A percentile compares a stretch with the other conserved stretches of the same genome.
phyloP scores from a whole-genome alignment of 1,140 invertebrate genomes.

The Diplogasteroides magnus region DNA sequence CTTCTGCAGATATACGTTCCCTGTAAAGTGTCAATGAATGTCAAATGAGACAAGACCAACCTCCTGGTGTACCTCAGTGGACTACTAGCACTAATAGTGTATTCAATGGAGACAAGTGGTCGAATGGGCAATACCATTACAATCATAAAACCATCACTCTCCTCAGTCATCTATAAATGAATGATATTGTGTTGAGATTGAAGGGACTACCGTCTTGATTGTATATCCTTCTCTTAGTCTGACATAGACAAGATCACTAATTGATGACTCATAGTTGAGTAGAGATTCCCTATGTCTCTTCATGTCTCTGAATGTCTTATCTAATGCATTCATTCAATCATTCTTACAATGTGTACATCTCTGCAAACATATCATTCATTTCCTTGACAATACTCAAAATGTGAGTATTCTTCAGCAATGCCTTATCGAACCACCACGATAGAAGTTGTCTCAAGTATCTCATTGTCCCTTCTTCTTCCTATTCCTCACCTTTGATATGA shows the following conservation, averaged over 20 bases:
- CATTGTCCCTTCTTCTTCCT: neutral
- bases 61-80: neutral
- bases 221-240: slow-evolving; percentile 74
- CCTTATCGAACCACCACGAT: slow-evolving; percentile 70
- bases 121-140: slow-evolving; percentile 29
- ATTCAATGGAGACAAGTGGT: slow-evolving; percentile 33
- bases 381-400: slow-evolving; percentile 6
- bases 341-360: slow-evolving; percentile 20
- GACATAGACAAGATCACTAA: slow-evolving; percentile 70
- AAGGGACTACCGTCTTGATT: slow-evolving; percentile 59
- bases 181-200: no score
- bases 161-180: neutral
- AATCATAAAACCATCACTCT: neutral
- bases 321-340: neutral
- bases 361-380: slow-evolving; percentile 25
- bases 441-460: slow-evolving; percentile 62
- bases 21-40: neutral
- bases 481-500: neutral
- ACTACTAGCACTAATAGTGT: neutral
- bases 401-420: slow-evolving; percentile 34
- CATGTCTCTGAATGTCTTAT: neutral
- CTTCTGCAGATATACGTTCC: neutral
- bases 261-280: slow-evolving; percentile 48
- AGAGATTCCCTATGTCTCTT: neutral
- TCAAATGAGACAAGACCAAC: neutral